Conservation (phyloP, 1,140 invertebrate genomes). For the Cydia splendana region DNA sequence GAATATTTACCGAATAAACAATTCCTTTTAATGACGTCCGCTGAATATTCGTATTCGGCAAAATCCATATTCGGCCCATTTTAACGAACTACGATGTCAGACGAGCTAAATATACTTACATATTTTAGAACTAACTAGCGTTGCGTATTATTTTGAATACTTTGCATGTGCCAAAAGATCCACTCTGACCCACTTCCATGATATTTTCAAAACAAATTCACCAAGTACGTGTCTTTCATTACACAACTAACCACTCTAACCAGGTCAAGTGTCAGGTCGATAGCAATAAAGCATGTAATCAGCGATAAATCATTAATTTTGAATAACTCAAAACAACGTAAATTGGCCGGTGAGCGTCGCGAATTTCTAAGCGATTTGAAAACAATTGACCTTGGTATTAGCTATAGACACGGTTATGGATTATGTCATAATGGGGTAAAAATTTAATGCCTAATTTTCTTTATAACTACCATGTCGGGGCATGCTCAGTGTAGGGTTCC, state of each 20-base stretch:
- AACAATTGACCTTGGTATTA: not conserved
- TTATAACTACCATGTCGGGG: too few relatives aligned
- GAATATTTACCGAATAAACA: too few relatives aligned
- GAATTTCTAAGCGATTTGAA: not conserved
- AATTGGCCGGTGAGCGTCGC: not conserved
- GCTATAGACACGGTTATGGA: not conserved
- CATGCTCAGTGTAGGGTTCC: too few relatives aligned
- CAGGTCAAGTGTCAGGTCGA: not conserved
- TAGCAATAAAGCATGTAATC: not conserved
- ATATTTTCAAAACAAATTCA: not conserved
- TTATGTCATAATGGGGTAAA: too few relatives aligned
- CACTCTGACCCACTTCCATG: not conserved
- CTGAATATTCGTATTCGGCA: too few relatives aligned
- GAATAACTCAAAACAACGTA: not conserved
- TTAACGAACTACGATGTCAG: too few relatives aligned
- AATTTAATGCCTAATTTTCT: too few relatives aligned
- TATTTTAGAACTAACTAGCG: too few relatives aligned
- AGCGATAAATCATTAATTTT: not conserved
- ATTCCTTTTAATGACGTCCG: too few relatives aligned
- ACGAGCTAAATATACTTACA: too few relatives aligned
- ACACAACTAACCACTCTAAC: not conserved
- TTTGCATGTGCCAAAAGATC: not conserved
- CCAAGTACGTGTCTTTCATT: not conserved
- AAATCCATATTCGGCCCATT: too few relatives aligned
- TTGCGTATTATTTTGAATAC: not conserved